Base-by-base conservation (phyloP, 2,797 vertebrate species). In the Eulemur mongoz region DNA sequence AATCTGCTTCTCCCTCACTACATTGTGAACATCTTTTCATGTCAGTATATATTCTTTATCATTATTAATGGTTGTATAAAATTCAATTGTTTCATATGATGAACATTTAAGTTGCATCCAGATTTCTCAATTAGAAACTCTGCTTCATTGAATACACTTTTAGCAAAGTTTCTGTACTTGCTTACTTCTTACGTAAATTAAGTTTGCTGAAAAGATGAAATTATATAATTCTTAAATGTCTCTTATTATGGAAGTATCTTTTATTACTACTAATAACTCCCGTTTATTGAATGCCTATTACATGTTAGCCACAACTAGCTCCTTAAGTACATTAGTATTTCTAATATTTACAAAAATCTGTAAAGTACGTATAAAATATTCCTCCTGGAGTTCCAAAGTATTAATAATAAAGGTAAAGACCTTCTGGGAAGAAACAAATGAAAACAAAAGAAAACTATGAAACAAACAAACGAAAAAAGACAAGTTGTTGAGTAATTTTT, bases 351-450 rank as follows among this genome's bases (percentile, higher is more conserved):
- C 4, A 94, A 95, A 89, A 54, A 61, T 50, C 45, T 72, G 8
- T 83, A 78, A 45, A 59, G 20, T 72, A 88, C 27, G 20, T 67
- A 27, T 52, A 84, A 95, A 84, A 92, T 70, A 84, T 65, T 35
- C 54, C 48, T 86, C 5, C 25, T 65, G 70, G 32, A 91, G 20
- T 75, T 10, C 72, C 25, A 87, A 83, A 72, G 52, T 72, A 57
- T 57, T 57, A 57, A 25, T 57, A 90, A 94, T 73, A 84, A 96
- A 93, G 52, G 35, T 89, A 97, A 94, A 94, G 81, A 94, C 27
- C 52, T 70, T 78, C 23, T n/a, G 72, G 65, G 17, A 78, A 61
- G 32, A 94, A 76, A 73, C 45, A 59, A 48, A 96, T 75, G 61
- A 85, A 89, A 94, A 78, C 3, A 54, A 84, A 93, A 78, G 35